These are phyloP conservation scores for Campylorhamphus procurvoides DNA, from an alignment of 2,113 vertebrate genomes.

Conservation along the genomic window DNA sequence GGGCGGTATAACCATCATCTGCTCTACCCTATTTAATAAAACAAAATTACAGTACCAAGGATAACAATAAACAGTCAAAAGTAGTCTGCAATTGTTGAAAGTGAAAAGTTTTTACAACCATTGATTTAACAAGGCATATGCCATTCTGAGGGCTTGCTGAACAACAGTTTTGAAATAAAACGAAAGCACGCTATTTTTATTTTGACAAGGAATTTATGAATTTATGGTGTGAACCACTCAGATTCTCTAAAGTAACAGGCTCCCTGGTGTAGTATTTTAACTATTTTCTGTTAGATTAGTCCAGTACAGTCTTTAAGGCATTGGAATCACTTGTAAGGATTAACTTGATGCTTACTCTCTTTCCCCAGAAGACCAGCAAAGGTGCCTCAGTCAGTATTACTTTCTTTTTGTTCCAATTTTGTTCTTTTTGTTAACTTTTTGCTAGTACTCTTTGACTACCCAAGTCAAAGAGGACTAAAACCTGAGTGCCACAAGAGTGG, in stretches of 20 bases:
- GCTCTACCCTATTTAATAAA: not conserved
- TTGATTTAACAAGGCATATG: not conserved
- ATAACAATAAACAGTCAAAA: conserved; percentile 81
- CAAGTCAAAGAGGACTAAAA: not conserved
- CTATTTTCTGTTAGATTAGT: not conserved
- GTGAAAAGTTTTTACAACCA: not conserved
- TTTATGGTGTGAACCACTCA: not conserved
- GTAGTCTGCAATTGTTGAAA: not conserved
- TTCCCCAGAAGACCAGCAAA: not conserved
- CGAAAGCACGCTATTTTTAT: not conserved
- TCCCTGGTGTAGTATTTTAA: not conserved
- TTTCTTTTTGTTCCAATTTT: too few species aligned
- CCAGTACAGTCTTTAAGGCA: not conserved
- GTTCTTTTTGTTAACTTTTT: too few species aligned
- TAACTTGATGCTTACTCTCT: not conserved
- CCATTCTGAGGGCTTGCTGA: not conserved
- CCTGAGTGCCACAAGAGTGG: accelerated
- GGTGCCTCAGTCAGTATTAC: not conserved
- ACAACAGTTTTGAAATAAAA: not conserved
- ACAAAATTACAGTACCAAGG: conserved; percentile 64
- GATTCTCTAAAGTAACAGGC: not conserved
- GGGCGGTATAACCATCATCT: not conserved
- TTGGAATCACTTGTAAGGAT: not conserved
- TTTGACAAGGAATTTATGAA: not conserved
- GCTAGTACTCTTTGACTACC: not conserved